Evolutionary conservation across 2,113 vertebrate genomes (phyloP), one percentile per base, ranked within the genome.

Genomic region (Lates calcarifer): DNA sequence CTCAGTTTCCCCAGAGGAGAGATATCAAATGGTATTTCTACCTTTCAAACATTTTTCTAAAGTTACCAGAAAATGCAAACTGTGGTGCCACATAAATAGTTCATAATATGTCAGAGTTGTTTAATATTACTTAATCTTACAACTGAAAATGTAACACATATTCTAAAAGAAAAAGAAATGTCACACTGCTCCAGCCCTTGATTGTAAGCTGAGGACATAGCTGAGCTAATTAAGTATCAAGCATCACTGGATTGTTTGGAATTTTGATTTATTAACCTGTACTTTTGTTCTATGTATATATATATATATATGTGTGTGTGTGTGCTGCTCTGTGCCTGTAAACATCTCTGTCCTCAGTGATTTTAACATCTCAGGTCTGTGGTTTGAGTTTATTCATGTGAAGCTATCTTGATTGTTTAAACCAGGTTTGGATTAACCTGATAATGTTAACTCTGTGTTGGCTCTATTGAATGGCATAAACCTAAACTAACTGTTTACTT

Each of bases 381-480:
- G 1, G 18, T 77, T 33, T 73, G 3, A 20, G n/a, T 10, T 61
- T n/a, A 13, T 15, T 18, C 28, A 12, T 4, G 29, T 57, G 47
- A 22, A 20, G 47, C 17, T 49, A 22, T 8, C 20, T 49, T 15
- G 41, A 43, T 43, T 17, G 17, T 49, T 22, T 22, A n/a, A 57
- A 71, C 28, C 58, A 57, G 58, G 47, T 63, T 63, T 82, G 5
- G 14, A 37, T 64, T 22, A 62, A 37, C 14, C 37, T 49, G 13
- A 33, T 74, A 55, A 41, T 37, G 22, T 28, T 35, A 10, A 29
- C 28, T 61, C 12, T 68, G 4, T 43, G 13, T 29, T 66, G 8
- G 4, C n/a, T 28, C 3, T 8, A 3, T 35, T 28, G 1, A 81
- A n/a, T n/a, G n/a, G n/a, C n/a, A n/a, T n/a, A n/a, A n/a, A n/a